phyloP scores from a whole-genome alignment of 2,113 vertebrate species.

The Hydrochoerus hydrochaeris region DNA sequence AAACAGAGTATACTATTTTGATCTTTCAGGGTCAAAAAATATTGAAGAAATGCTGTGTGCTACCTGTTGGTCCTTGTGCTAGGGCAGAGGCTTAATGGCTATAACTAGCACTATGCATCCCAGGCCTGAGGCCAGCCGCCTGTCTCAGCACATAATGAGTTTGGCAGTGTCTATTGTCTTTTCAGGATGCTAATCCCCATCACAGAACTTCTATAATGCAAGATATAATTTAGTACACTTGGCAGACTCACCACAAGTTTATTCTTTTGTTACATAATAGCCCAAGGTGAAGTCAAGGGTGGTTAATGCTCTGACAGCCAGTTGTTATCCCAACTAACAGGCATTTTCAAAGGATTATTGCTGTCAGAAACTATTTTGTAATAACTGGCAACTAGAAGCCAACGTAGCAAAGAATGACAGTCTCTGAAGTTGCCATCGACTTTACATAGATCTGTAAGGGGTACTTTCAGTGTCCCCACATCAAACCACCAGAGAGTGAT shows the following conservation, averaged over 20 bases:
- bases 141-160: slow-evolving; percentile 83
- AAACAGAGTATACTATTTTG: neutral
- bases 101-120: slow-evolving; percentile 68
- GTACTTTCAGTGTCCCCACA: slow-evolving; percentile 72
- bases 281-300: slow-evolving; percentile 84
- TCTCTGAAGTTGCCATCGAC: slow-evolving; percentile 75
- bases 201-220: slow-evolving; percentile 81
- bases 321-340: slow-evolving; percentile 84
- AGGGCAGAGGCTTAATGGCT: slow-evolving; percentile 77
- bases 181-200: slow-evolving; percentile 84
- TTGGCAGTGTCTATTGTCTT: slow-evolving; percentile 83
- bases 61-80: neutral
- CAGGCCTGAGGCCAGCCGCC: slow-evolving; percentile 79
- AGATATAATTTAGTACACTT: slow-evolving; percentile 87
- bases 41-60: neutral
- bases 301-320: slow-evolving; percentile 84
- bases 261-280: slow-evolving; percentile 85
- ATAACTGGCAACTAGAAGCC: slow-evolving; percentile 81
- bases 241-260: slow-evolving; percentile 82
- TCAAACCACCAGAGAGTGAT: slow-evolving; percentile 37
- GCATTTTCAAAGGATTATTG: slow-evolving; percentile 85
- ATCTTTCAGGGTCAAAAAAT: neutral
- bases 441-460: slow-evolving; percentile 74
- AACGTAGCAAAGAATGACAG: slow-evolving; percentile 80
- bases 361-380: slow-evolving; percentile 82